These are phyloP conservation scores for Rotaria magnacalcarata DNA, from an alignment of 2,888 invertebrate genomes.

Conservation along the genomic window DNA sequence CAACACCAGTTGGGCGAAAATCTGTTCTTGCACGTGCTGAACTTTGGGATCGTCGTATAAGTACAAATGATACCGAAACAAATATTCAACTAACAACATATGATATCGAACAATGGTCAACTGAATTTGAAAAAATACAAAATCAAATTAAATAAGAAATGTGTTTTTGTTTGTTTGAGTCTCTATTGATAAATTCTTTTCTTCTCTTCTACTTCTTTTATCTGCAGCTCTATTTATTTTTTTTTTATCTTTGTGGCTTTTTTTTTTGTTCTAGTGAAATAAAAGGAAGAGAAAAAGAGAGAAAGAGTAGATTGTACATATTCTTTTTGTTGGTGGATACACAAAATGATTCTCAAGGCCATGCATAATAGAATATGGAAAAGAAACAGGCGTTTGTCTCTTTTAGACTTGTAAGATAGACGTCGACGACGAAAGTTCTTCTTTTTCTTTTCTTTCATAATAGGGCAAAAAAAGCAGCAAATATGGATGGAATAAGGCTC, in stretches of 20 bases:
- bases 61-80: neutral
- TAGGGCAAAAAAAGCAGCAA: neutral
- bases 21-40: slow-evolving; percentile 33
- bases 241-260: slow-evolving; percentile 25
- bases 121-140: slow-evolving; percentile 29
- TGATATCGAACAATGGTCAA: slow-evolving; percentile 5
- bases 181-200: neutral
- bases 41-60: slow-evolving; percentile 33
- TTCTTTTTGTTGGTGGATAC: neutral
- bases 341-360: slow-evolving; percentile 13
- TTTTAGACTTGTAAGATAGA: neutral
- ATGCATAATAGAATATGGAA: neutral
- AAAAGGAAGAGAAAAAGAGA: neutral
- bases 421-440: neutral
- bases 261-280: neutral
- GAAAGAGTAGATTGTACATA: neutral
- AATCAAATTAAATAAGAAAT: neutral
- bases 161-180: neutral
- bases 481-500: neutral
- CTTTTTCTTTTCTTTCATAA: neutral
- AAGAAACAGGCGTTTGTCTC: neutral
- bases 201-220: neutral
- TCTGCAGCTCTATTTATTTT: neutral
- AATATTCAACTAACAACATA: neutral
- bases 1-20: neutral